Base-by-base conservation (phyloP, 2,797 vertebrate species). In the Ciconia nigra region DNA sequence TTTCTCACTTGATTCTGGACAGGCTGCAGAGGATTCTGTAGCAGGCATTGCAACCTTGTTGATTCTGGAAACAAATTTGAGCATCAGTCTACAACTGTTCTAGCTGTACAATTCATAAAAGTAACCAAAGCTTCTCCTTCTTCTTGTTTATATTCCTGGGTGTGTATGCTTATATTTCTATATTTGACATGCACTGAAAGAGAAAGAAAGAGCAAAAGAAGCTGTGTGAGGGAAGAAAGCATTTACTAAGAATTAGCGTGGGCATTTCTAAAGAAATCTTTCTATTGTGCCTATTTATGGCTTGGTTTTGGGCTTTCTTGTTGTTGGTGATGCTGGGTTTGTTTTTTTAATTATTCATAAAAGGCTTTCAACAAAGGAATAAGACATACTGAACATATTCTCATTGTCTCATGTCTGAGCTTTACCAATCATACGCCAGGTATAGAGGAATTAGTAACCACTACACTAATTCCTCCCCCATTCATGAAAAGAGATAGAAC, bases 301-400 rank as follows among this genome's bases (percentile, higher is more conserved):
- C 4, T 74, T 79, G 6, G 0, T 37, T 81, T 25, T 0, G 19
- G 6, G 11, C 2, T 4, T 70, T 62, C 58, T 47, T 35, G 4
- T 4, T n/a, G 24, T 0, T 47, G 10, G 8, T 37, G 16, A 7
- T 31, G 8, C 9, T 46, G 19, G 10, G 6, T 81, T 73, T n/a
- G 9, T 5, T 15, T n/a, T 41, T 58, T n/a, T 67, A 61, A 49
- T 82, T 94, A 33, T 31, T 85, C 6, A 9, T 52, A 41, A 69
- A 82, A 24, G 7, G 2, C 17, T 85, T 89, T 84, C 37, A 57
- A 35, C 10, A 25, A 26, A 69, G 2, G 7, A 65, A 10, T 65
- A 67, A 49, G 29, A n/a, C 29, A 39, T 55, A 35, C 6, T 39
- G 46, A 69, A 47, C 3, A 33, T 44, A 29, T 52, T 61, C 7